phyloP scores from a whole-genome alignment of 1,140 invertebrate species.

The Aphidius gifuensis region DNA sequence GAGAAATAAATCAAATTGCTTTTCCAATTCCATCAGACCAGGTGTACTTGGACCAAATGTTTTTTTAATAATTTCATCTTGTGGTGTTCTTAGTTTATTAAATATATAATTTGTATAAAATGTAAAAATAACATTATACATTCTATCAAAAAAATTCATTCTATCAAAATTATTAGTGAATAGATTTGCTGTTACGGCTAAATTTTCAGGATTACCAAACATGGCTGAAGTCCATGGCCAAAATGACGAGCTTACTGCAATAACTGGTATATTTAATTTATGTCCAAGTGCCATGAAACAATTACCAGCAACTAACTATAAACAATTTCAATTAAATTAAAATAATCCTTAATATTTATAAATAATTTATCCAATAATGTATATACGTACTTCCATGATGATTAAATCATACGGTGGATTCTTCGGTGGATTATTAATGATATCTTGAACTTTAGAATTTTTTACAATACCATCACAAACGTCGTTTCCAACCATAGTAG shows the following conservation, averaged over 20 bases:
- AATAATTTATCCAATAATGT: too few species aligned
- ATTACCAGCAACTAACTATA: conserved; percentile 37
- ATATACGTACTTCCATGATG: conserved; percentile 30
- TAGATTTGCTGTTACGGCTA: conserved; percentile 25
- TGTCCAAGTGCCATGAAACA: conserved; percentile 58
- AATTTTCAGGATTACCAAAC: conserved; percentile 61
- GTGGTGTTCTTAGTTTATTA: conserved; percentile 25
- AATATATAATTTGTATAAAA: conserved; percentile 21
- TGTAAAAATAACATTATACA: too few species aligned
- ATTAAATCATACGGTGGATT: conserved; percentile 38
- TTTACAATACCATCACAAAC: conserved; percentile 23
- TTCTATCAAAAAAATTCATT: too few species aligned
- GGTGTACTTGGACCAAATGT: conserved; percentile 47
- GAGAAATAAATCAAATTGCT: conserved; percentile 55
- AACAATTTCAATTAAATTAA: not conserved
- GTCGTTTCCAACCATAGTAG: not conserved
- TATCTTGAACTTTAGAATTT: conserved; percentile 27
- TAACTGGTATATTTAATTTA: conserved; percentile 58
- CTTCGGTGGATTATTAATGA: conserved; percentile 34
- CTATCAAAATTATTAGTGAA: conserved; percentile 20
- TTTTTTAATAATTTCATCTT: conserved; percentile 39
- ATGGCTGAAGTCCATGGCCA: conserved; percentile 60
- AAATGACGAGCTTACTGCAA: conserved; percentile 59
- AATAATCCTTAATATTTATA: too few species aligned
- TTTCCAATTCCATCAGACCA: conserved; percentile 45